Evolutionary conservation across 2,888 invertebrate species (phyloP).

Genomic region (Hemithea aestivaria): DNA sequence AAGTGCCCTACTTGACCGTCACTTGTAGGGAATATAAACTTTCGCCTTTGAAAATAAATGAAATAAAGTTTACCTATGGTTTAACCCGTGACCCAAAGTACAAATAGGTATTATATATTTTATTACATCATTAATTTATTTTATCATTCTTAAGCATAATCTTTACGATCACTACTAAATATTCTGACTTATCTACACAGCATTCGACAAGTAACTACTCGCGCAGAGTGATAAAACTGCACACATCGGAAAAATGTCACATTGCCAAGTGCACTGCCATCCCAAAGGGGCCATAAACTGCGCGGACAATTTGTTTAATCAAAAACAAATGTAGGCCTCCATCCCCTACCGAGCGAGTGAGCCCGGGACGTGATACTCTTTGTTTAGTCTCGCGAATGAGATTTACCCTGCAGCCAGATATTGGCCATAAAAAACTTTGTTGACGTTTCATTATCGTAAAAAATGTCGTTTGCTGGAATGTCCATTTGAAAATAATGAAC

Average conservation of each 20-base stretch:
- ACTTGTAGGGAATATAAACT: too few relatives aligned
- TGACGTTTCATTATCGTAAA: conserved; percentile 17
- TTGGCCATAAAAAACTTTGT: conserved; percentile 33
- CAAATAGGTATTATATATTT: too few relatives aligned
- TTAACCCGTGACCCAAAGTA: too few relatives aligned
- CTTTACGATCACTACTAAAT: too few relatives aligned
- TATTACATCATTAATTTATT: too few relatives aligned
- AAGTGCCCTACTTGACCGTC: too few relatives aligned
- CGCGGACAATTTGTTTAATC: conserved; percentile 77
- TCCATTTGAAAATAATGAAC: not conserved
- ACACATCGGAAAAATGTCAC: conserved; percentile 29
- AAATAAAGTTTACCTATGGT: too few relatives aligned
- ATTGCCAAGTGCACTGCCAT: conserved; percentile 48
- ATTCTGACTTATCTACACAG: not conserved
- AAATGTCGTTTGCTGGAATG: not conserved
- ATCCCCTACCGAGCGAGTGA: conserved; percentile 42
- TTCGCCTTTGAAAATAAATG: too few relatives aligned
- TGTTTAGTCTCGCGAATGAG: conserved; percentile 42
- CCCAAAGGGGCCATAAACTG: conserved; percentile 68
- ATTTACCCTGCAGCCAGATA: conserved; percentile 52
- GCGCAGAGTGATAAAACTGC: conserved; percentile 6
- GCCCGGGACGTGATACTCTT: conserved; percentile 19
- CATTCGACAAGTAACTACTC: not conserved
- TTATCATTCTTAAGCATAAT: too few relatives aligned
- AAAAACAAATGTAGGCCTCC: conserved; percentile 71